Percentiles rank a stretch among this genome's conserved stretches.
These are phyloP conservation scores for Ecliptopera silaceata DNA, from an alignment of 2,888 invertebrate species.

Conservation along the genomic window DNA sequence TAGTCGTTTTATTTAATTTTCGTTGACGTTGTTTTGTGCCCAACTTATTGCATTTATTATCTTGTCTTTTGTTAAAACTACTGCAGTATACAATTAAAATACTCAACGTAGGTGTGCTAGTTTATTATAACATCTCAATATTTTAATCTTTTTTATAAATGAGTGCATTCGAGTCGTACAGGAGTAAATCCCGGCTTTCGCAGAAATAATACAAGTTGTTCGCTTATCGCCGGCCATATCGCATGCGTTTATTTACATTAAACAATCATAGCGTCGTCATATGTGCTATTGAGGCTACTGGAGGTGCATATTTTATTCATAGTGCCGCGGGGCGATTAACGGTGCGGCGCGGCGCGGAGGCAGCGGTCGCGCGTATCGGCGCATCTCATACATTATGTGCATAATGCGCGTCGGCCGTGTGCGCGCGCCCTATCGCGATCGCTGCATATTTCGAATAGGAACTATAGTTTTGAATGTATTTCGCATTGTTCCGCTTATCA, in stretches of 20 bases:
- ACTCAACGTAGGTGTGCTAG: constrained; percentile 7
- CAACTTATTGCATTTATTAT: constrained; percentile 21
- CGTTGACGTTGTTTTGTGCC: constrained; percentile 12
- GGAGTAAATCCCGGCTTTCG: neutral
- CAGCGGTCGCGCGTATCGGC: constrained; percentile 29
- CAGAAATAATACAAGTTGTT: constrained; percentile 5
- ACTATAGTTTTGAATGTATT: constrained; percentile 26
- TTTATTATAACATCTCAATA: constrained; percentile 6
- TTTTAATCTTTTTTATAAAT: neutral
- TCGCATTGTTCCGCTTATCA: constrained; percentile 30
- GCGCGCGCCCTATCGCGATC: constrained; percentile 33
- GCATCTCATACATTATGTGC: constrained; percentile 43
- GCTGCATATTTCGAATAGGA: constrained; percentile 32
- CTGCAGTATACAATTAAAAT: neutral
- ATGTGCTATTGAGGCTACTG: constrained; percentile 18
- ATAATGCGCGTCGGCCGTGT: constrained; percentile 34
- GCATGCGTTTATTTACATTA: constrained; percentile 22
- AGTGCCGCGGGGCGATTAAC: constrained; percentile 24
- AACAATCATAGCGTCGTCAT: constrained; percentile 21
- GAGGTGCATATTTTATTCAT: constrained; percentile 24
- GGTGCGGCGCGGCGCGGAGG: constrained; percentile 24
- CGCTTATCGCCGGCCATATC: constrained; percentile 17
- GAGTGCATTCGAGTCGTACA: neutral
- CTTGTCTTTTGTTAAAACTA: constrained; percentile 17
- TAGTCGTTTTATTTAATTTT: constrained; percentile 26